These are phyloP conservation scores for Uropsilus gracilis DNA, from an alignment of 2,113 vertebrate species.

Conservation along the genomic window DNA sequence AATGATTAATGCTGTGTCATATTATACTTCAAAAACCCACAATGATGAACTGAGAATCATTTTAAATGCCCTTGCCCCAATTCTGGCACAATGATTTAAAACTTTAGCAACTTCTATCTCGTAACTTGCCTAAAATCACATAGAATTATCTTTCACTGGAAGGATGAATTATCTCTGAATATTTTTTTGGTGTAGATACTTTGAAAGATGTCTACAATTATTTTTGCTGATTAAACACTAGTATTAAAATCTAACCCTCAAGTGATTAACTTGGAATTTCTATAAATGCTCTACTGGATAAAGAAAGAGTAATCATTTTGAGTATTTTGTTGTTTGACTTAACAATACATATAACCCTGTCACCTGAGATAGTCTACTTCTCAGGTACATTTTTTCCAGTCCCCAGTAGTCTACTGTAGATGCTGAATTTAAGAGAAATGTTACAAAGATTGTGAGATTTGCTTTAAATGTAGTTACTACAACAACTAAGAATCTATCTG, in stretches of 20 bases:
- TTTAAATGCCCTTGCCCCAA: conserved; percentile 45
- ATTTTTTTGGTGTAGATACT: conserved; percentile 1
- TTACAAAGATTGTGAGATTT: not conserved
- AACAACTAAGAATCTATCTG: not conserved
- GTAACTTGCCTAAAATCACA: not conserved
- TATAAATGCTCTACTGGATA: not conserved
- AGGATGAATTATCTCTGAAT: not conserved
- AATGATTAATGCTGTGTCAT: conserved; percentile 48
- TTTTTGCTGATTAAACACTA: not conserved
- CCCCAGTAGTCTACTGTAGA: not conserved
- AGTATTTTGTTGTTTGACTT: not conserved
- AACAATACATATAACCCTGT: not conserved
- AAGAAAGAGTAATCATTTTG: not conserved
- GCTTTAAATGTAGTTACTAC: not conserved
- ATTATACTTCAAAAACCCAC: conserved; percentile 29
- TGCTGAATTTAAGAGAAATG: not conserved
- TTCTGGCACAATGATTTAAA: conserved; percentile 51
- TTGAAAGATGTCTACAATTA: not conserved
- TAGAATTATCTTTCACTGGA: not conserved
- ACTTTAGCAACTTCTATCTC: not conserved
- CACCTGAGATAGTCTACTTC: not conserved
- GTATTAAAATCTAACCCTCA: conserved; percentile 1
- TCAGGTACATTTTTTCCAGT: conserved; percentile 7
- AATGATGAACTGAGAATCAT: conserved; percentile 37
- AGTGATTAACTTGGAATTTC: not conserved